Evolutionary conservation across 1,140 invertebrate species (phyloP).

Genomic region (Stenopsyche tienmushanensis): DNA sequence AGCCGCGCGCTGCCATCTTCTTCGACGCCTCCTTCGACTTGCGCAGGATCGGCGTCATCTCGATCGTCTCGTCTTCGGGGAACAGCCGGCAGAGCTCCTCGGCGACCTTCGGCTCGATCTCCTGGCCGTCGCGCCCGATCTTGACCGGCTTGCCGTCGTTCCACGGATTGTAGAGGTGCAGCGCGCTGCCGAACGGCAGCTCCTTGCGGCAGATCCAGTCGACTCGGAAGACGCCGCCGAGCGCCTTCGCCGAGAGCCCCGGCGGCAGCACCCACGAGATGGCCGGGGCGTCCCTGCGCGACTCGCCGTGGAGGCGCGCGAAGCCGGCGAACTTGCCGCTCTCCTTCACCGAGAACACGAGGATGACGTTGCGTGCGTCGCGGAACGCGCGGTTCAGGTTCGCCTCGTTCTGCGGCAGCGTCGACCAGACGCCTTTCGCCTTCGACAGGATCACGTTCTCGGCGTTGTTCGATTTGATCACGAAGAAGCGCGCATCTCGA

Average conservation of each 20-base stretch:
- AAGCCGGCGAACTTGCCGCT: constrained; percentile 93
- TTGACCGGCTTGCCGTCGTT: constrained; percentile 98
- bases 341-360: constrained; percentile 97
- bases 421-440: constrained; percentile 96
- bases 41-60: constrained; percentile 85
- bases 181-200: constrained; percentile 86
- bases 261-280: constrained; percentile 96
- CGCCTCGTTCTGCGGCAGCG: constrained; percentile 93
- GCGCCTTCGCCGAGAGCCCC: constrained; percentile 85
- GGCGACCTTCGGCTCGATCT: constrained; percentile 93
- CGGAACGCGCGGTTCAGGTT: constrained; percentile 93
- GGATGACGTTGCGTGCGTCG: constrained; percentile 89
- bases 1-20: constrained; percentile 59
- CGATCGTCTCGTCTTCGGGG: constrained; percentile 89
- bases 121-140: constrained; percentile 97
- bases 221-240: constrained; percentile 93
- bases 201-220: constrained; percentile 97
- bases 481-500: constrained; percentile 91
- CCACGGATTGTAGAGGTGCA: constrained; percentile 96
- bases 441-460: constrained; percentile 96
- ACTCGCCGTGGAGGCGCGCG: constrained; percentile 84
- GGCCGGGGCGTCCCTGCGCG: constrained; percentile 82
- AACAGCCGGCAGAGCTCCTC: constrained; percentile 93
- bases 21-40: constrained; percentile 85
- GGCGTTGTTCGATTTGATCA: constrained; percentile 97